Evolutionary conservation across 1,140 invertebrate genomes (phyloP).

Genomic region (Pentalonia nigronervosa): DNA sequence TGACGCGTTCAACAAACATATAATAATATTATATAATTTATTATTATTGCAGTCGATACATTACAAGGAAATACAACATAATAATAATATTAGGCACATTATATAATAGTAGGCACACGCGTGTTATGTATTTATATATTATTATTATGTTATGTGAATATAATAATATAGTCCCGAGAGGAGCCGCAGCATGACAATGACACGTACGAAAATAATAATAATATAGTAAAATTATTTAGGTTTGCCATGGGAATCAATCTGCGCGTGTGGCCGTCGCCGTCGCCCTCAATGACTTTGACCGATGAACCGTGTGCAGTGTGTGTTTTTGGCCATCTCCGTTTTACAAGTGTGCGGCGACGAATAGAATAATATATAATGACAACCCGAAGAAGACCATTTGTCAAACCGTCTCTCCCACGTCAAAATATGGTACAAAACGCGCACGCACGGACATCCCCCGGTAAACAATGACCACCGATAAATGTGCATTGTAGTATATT

Average conservation of each 20-base stretch:
- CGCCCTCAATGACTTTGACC: constrained; percentile 42
- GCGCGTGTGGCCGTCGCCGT: constrained; percentile 40
- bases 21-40: constrained; percentile 16
- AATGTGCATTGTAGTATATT: neutral
- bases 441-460: neutral
- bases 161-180: neutral
- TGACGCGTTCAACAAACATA: neutral
- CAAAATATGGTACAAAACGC: constrained; percentile 14
- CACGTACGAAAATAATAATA: neutral
- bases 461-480: neutral
- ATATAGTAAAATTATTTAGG: neutral
- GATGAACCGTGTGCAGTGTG: neutral
- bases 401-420: constrained; percentile 56
- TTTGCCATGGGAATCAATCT: constrained; percentile 45
- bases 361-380: neutral
- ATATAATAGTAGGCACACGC: neutral
- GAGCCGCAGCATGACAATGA: constrained; percentile 4
- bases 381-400: constrained; percentile 45
- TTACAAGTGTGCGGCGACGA: neutral
- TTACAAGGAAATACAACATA: neutral
- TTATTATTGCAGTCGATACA: neutral
- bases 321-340: constrained; percentile 14
- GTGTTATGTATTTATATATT: neutral
- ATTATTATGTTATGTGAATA: neutral
- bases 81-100: neutral